Evolutionary conservation across 2,113 vertebrate genomes (phyloP).

Genomic region (Orthonyx spaldingii): DNA sequence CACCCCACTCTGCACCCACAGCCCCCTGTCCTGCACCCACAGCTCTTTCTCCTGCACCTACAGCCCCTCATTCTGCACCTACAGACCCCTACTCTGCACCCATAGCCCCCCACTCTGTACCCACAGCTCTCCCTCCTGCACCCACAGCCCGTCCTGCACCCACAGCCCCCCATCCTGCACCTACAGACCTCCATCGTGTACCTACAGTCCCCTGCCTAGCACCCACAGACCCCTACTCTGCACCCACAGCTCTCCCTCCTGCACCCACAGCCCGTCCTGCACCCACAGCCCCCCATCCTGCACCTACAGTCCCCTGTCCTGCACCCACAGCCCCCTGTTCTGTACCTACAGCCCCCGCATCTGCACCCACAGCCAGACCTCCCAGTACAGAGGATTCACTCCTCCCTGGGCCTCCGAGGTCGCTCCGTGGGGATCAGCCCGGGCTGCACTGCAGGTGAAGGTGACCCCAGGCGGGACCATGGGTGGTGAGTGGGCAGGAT

Average conservation of each 20-base stretch:
- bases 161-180: rapidly evolving
- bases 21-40: rapidly evolving
- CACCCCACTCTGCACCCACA: rapidly evolving
- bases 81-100: too few relatives aligned
- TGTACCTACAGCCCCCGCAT: too few relatives aligned
- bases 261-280: too few relatives aligned
- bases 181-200: rapidly evolving
- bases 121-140: too few relatives aligned
- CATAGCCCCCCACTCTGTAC: neutral
- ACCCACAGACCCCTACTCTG: too few relatives aligned
- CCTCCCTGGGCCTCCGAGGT: neutral
- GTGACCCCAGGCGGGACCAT: neutral
- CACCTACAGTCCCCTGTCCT: too few relatives aligned
- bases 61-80: too few relatives aligned
- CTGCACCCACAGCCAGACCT: neutral
- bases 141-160: neutral
- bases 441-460: too few relatives aligned
- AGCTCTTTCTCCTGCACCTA: neutral
- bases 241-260: neutral
- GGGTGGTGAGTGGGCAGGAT: neutral
- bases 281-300: rapidly evolving
- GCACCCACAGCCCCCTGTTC: neutral
- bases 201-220: rapidly evolving
- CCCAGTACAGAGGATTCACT: neutral
- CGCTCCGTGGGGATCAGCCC: neutral